These are phyloP conservation scores for Paratilapia polleni DNA, from an alignment of 2,113 vertebrate genomes.

Conservation along the genomic window DNA sequence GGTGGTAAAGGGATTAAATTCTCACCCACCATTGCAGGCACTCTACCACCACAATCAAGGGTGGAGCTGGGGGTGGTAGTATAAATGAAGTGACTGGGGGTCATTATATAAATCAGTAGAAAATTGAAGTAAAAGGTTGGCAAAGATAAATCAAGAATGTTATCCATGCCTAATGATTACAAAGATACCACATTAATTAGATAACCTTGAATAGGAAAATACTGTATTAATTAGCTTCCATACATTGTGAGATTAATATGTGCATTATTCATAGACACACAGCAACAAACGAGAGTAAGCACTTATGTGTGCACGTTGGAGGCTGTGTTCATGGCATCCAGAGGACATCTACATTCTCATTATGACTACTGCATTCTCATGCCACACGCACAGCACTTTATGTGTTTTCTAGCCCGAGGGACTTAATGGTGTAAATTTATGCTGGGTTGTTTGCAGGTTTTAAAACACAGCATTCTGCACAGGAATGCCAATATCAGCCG, in stretches of 20 bases:
- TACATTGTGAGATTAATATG: constrained; percentile 59
- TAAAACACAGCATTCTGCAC: constrained; percentile 22
- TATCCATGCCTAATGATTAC: constrained; percentile 17
- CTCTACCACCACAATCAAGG: background rate
- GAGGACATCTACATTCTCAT: constrained; percentile 53
- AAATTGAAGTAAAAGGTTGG: constrained; percentile 14
- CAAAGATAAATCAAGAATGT: constrained; percentile 1
- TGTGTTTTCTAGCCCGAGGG: constrained; percentile 32
- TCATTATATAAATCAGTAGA: background rate
- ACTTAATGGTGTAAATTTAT: constrained; percentile 52
- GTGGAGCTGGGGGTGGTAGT: background rate
- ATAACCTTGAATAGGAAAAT: constrained; percentile 39
- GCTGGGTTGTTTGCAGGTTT: constrained; percentile 46
- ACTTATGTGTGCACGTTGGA: constrained; percentile 44
- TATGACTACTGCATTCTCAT: constrained; percentile 47
- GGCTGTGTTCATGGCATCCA: constrained; percentile 13
- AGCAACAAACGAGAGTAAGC: constrained; percentile 42
- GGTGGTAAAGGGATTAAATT: background rate
- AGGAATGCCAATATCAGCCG: constrained; percentile 43
- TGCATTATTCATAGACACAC: constrained; percentile 69
- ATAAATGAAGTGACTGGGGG: background rate
- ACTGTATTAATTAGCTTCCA: constrained; percentile 56
- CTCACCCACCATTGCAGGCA: background rate
- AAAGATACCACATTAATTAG: constrained; percentile 50
- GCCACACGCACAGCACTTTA: constrained; percentile 44